Percentiles rank a stretch among this genome's conserved stretches.
phyloP scores from a whole-genome alignment of 37 sponge, comb jelly and placozoan genomes.

The Chondrosia reniformis region DNA sequence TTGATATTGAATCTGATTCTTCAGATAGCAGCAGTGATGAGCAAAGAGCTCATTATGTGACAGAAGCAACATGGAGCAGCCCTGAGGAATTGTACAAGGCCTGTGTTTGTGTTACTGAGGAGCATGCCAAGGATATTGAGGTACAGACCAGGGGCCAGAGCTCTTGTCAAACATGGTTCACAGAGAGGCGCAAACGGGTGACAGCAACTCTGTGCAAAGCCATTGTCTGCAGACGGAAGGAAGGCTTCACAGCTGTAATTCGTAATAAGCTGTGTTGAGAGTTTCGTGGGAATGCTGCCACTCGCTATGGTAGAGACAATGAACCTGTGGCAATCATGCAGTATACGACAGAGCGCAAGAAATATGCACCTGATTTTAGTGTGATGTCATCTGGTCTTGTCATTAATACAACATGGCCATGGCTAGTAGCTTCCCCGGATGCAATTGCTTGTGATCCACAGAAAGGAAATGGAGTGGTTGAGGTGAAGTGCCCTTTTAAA shows the following conservation, averaged over 20 bases:
- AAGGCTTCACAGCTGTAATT: background rate
- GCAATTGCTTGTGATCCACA: background rate
- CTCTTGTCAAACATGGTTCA: background rate
- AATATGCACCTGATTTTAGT: background rate
- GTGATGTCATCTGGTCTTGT: constrained; percentile 9
- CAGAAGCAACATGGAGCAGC: background rate
- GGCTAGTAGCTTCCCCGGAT: constrained; percentile 35
- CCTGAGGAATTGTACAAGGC: constrained; percentile 4
- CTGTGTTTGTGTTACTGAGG: background rate
- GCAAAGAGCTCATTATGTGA: background rate
- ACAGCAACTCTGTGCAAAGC: background rate
- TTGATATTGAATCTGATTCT: background rate
- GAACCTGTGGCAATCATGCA: constrained; percentile 15
- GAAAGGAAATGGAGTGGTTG: background rate
- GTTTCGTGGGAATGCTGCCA: background rate
- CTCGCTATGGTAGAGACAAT: constrained; percentile 16
- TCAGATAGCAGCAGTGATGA: background rate
- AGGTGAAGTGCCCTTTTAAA: constrained; percentile 22
- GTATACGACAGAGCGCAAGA: background rate
- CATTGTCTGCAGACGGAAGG: background rate
- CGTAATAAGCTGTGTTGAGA: background rate
- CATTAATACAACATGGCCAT: background rate
- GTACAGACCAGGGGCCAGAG: constrained; percentile 2
- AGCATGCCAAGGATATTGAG: background rate
- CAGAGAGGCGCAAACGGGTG: background rate